Base-by-base conservation (phyloP, 2,888 invertebrate species). In the Melanotus villosus region DNA sequence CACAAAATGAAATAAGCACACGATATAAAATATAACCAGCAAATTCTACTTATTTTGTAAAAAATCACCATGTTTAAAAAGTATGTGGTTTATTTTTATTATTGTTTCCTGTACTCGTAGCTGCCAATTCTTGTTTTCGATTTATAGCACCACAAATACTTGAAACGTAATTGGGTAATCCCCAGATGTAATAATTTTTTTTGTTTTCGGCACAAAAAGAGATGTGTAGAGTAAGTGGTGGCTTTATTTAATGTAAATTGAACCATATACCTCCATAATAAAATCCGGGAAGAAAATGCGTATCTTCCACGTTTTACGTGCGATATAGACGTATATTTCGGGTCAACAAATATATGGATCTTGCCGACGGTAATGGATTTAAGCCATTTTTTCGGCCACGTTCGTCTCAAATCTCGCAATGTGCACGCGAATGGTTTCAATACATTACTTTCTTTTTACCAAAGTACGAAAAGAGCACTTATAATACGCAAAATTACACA, bases 261-360 rank as follows among this genome's bases (percentile, higher is more conserved):
- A 18, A 52, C 52, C 26, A 26, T 47, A 47, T 47, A 23, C 47
- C 23, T 21, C 23, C 4, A 32, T 52, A 30, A 52, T 52, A 52
- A 32, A 32, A 32, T 52, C 50, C 16, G 7, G 34, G 52, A 12
- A 32, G 52, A 16, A 34, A 52, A 52, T 23, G 52, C 52, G 18
- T 32, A 52, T 10, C 32, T 16, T 52, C n/a, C 32, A 10, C 52
- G 10, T 47, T 32, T 52, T 32, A 52, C 52, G 30, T 52, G 52
- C 52, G 7, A 32, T 32, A 52, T 32, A 52, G 52, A 16, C 52
- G 16, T 52, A 18, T 18, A 52, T 52, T 32, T 32, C 52, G 52
- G 52, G 52, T 32, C 52, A 52, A 30, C 52, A 52, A 52, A 52
- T 52, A 32, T 52, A 32, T 32, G 52, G 32, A 52, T 52, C 52